Conservation (phyloP, 2,888 invertebrate genomes). For the Chrysolina haemoptera region DNA sequence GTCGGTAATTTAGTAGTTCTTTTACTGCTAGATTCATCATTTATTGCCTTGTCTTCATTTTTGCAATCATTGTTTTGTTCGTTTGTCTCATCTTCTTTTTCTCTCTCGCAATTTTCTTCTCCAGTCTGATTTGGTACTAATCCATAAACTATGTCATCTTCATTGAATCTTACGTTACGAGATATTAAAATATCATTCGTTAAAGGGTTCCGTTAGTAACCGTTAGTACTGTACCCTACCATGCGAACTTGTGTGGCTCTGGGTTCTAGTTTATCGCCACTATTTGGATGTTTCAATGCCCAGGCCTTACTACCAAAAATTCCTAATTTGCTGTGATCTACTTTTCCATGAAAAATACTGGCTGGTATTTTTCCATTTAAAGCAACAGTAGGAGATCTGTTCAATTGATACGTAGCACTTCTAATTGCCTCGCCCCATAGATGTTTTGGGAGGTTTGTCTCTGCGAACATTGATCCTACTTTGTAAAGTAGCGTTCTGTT, state of each 20-base stretch:
- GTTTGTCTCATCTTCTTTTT: too few relatives aligned
- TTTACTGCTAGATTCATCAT: background rate
- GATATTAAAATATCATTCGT: too few relatives aligned
- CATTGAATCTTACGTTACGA: too few relatives aligned
- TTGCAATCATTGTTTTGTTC: too few relatives aligned
- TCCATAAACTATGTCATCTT: too few relatives aligned
- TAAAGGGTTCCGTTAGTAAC: too few relatives aligned
- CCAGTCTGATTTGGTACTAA: too few relatives aligned
- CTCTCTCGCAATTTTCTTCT: background rate
- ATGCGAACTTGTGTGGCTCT: constrained; percentile 11
- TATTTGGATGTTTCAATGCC: background rate
- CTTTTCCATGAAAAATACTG: background rate
- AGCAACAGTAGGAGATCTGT: background rate
- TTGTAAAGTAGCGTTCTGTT: too few relatives aligned
- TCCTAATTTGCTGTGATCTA: background rate
- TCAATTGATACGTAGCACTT: background rate
- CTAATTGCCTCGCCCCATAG: background rate
- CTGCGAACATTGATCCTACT: background rate
- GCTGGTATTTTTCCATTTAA: background rate
- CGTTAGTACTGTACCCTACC: too few relatives aligned
- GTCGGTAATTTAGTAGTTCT: too few relatives aligned
- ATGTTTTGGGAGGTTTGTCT: background rate
- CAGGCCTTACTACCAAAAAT: background rate
- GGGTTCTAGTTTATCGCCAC: background rate
- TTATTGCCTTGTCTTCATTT: background rate